phyloP scores from a whole-genome alignment of 2,888 invertebrate genomes.

The Drosophila algonquin region DNA sequence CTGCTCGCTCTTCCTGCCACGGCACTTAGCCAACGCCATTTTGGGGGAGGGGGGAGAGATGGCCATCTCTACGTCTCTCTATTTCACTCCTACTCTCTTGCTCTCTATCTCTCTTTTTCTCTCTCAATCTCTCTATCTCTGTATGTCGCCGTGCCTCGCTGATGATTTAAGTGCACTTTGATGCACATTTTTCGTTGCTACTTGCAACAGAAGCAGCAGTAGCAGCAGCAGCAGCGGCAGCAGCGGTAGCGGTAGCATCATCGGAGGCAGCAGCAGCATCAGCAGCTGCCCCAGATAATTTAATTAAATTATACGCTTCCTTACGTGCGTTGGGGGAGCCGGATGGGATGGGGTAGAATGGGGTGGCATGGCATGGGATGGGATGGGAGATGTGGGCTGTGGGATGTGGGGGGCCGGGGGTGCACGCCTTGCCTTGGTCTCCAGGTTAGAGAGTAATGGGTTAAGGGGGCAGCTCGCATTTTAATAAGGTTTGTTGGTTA shows the following conservation, averaged over 20 bases:
- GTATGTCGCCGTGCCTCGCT: slow-evolving; percentile 79
- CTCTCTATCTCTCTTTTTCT: slow-evolving; percentile 13
- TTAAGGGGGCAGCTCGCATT: slow-evolving; percentile 58
- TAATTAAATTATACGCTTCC: slow-evolving; percentile 79
- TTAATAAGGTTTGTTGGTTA: slow-evolving; percentile 79
- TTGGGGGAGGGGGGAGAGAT: slow-evolving; percentile 14
- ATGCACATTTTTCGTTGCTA: slow-evolving; percentile 78
- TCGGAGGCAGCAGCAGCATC: slow-evolving; percentile 34
- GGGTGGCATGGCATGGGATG: too few relatives aligned
- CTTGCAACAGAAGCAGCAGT: slow-evolving; percentile 45
- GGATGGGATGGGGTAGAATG: neutral
- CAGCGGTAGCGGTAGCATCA: slow-evolving; percentile 7
- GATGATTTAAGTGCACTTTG: slow-evolving; percentile 80
- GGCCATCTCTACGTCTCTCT: slow-evolving; percentile 14
- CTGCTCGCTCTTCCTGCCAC: slow-evolving; percentile 51
- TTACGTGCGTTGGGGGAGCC: slow-evolving; percentile 57
- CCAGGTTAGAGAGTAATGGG: slow-evolving; percentile 49
- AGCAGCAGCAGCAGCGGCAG: slow-evolving; percentile 17
- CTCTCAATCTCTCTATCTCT: slow-evolving; percentile 33
- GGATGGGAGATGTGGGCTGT: neutral
- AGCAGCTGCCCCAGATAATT: slow-evolving; percentile 76
- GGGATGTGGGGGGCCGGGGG: slow-evolving; percentile 17
- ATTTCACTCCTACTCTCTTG: slow-evolving; percentile 16
- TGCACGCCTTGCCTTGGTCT: slow-evolving; percentile 1
- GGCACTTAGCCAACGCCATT: slow-evolving; percentile 77